Evolutionary conservation across 2,113 vertebrate species (phyloP).

Genomic region (Tetrao urogallus): DNA sequence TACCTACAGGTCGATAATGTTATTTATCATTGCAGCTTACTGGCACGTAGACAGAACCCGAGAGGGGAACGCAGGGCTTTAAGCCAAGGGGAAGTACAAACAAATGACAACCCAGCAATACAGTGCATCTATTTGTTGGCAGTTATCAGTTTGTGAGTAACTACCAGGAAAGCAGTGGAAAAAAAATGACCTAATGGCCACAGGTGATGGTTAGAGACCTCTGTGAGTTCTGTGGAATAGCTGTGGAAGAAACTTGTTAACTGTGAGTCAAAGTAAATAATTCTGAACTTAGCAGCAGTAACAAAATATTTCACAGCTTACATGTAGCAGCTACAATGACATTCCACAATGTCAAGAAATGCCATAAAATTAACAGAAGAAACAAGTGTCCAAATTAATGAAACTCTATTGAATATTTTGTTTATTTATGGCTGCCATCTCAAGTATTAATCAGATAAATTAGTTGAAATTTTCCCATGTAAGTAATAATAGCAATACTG

Average conservation of each 20-base stretch:
- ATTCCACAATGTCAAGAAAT: not conserved
- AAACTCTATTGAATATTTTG: not conserved
- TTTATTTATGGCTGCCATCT: conserved; percentile 7
- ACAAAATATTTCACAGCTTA: not conserved
- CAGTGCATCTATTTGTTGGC: conserved; percentile 13
- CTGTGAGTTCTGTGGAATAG: not conserved
- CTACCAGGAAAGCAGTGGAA: not conserved
- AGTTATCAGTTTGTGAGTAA: conserved; percentile 46
- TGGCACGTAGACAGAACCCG: conserved; percentile 9
- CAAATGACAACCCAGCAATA: conserved; percentile 22
- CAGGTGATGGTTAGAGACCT: not conserved
- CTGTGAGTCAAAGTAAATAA: not conserved
- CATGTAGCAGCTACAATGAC: not conserved
- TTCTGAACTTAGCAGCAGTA: not conserved
- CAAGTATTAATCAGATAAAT: conserved; percentile 36
- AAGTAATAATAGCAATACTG: not conserved
- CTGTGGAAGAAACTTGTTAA: not conserved
- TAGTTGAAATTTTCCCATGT: not conserved
- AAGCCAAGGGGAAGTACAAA: not conserved
- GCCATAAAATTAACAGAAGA: conserved; percentile 3
- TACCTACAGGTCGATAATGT: conserved; percentile 43
- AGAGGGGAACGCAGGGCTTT: conserved; percentile 33
- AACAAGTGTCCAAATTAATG: not conserved
- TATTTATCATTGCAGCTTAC: conserved; percentile 60
- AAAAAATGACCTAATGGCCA: conserved; percentile 11